These are phyloP conservation scores for Tigriopus californicus DNA, from an alignment of 2,888 invertebrate species.

Conservation along the genomic window DNA sequence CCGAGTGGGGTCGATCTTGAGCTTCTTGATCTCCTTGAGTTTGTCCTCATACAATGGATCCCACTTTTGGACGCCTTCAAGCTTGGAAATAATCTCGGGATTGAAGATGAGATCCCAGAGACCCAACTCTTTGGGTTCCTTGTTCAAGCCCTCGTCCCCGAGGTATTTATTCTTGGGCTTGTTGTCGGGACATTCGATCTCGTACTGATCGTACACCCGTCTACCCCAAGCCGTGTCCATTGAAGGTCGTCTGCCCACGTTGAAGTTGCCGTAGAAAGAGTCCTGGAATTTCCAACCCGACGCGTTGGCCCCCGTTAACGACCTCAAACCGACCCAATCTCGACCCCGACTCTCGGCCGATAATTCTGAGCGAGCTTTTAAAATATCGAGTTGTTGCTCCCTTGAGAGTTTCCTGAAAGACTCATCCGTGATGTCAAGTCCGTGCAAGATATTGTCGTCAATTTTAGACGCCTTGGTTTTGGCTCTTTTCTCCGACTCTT, in stretches of 20 bases:
- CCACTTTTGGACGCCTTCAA: background rate
- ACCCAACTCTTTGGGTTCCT: constrained; percentile 3
- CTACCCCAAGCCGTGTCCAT: constrained; percentile 16
- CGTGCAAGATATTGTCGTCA: background rate
- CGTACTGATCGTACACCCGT: constrained; percentile 8
- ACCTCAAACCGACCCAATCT: constrained; percentile 9
- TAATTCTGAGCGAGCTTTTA: no score
- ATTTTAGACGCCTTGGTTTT: background rate
- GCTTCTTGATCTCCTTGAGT: background rate
- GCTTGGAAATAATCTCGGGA: background rate
- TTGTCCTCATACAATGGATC: background rate
- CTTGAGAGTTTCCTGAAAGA: background rate
- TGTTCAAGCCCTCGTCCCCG: background rate
- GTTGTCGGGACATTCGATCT: background rate
- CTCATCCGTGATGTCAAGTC: no score
- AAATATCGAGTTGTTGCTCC: background rate
- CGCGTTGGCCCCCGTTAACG: constrained; percentile 11
- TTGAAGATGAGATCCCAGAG: constrained; percentile 6
- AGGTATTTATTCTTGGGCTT: background rate
- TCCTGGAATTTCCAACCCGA: constrained; percentile 12
- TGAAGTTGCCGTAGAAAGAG: constrained; percentile 14
- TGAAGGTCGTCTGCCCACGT: constrained; percentile 9
- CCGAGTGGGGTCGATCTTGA: background rate
- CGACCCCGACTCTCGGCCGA: background rate
- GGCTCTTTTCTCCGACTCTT: background rate